Conservation (phyloP, 2,797 vertebrate species). For the Ispidina lecontei region DNA sequence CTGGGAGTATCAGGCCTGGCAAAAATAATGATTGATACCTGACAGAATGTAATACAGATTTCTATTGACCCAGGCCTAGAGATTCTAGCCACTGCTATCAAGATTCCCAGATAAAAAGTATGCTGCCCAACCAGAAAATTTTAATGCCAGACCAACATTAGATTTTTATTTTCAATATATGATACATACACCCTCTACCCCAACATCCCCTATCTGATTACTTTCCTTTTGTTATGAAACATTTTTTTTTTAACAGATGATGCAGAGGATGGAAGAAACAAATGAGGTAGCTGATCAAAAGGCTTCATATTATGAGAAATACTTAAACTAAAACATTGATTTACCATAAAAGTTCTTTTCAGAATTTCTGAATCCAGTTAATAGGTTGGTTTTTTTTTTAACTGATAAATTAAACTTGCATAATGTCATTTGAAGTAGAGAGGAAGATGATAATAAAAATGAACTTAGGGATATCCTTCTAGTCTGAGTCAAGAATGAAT, state of each 20-base stretch:
- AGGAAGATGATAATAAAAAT: background rate
- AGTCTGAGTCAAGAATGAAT: background rate
- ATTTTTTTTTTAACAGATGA: background rate
- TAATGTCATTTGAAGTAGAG: background rate
- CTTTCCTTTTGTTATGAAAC: background rate
- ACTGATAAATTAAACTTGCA: background rate
- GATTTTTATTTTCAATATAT: slow-evolving; percentile 30
- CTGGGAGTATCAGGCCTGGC: slow-evolving; percentile 54
- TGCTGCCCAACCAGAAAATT: slow-evolving; percentile 85
- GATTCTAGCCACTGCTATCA: slow-evolving; percentile 69
- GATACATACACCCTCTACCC: background rate
- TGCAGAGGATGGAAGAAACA: slow-evolving; percentile 13
- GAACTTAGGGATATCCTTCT: background rate
- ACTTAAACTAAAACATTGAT: slow-evolving; percentile 20
- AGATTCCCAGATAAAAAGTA: slow-evolving; percentile 76
- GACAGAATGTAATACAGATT: slow-evolving; percentile 66
- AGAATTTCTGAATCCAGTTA: background rate
- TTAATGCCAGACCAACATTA: slow-evolving; percentile 85
- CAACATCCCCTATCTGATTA: background rate
- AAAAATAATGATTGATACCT: slow-evolving; percentile 71
- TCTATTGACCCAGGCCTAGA: slow-evolving; percentile 65
- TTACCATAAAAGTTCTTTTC: background rate
- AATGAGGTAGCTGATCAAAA: slow-evolving; percentile 19
- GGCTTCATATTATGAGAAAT: slow-evolving; percentile 7
- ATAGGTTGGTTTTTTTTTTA: background rate